phyloP scores from a whole-genome alignment of 2,797 vertebrate genomes.

The Kryptopterus vitreolus region DNA sequence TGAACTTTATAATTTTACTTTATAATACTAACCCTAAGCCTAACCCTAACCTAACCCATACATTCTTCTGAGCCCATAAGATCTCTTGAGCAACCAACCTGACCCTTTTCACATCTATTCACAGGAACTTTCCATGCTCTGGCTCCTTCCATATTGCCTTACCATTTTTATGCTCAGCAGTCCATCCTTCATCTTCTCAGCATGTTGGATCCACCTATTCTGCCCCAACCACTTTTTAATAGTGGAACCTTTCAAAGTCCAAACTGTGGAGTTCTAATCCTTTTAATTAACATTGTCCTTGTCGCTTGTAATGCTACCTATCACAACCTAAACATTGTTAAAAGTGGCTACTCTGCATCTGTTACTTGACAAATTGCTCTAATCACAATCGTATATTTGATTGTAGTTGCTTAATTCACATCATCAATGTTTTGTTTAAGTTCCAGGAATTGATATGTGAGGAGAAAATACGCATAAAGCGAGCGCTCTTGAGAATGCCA shows the following conservation, averaged over 20 bases:
- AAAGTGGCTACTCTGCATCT: background rate
- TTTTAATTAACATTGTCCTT: background rate
- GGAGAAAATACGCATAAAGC: background rate
- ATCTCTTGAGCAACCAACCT: background rate
- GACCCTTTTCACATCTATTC: too few relatives aligned
- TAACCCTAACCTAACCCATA: background rate
- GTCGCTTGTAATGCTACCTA: background rate
- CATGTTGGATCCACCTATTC: background rate
- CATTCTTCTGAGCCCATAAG: too few relatives aligned
- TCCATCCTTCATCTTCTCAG: background rate
- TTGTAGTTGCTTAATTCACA: background rate
- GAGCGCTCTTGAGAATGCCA: conserved; percentile 2
- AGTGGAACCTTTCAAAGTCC: background rate
- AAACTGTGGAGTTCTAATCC: background rate
- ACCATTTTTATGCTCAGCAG: background rate
- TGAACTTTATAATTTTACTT: too few relatives aligned
- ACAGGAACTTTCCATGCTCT: background rate
- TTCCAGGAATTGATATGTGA: background rate
- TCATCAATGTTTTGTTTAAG: background rate
- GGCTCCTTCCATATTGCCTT: background rate
- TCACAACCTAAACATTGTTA: background rate
- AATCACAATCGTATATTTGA: background rate
- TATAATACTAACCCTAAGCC: too few relatives aligned
- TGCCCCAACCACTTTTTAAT: background rate
- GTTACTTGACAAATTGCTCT: background rate